Evolutionary conservation across 2,797 vertebrate genomes (phyloP), one percentile per base, ranked within the genome.

Genomic region (Halcyon badia): DNA sequence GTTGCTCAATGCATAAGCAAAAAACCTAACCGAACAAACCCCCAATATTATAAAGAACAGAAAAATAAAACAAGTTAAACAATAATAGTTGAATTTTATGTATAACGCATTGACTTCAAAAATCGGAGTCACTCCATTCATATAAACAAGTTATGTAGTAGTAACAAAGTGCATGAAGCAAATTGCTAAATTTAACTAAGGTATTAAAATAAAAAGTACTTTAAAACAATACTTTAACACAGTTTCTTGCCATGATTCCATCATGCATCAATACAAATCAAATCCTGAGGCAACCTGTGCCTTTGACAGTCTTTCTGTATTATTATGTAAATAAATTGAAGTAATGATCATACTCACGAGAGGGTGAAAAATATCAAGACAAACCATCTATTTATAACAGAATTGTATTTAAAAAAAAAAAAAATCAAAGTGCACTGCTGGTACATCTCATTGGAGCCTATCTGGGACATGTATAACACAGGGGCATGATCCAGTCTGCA

Each of bases 241-340:
- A 98, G 97, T 95, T 98, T 96, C 85, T 95, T 98, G 98, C 98
- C 98, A 98, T 97, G 97, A 98, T 97, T 98, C 98, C 97, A 98
- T 99, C 98, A 98, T 98, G 98, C 98, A 98, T 97, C 97, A 98
- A 98, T 97, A 98, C 96, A 98, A 96, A 98, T 98, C 98, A 97
- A 98, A 97, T 98, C 98, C 98, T 92, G 79, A 98, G 99, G 99
- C 99, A 99, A 98, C 99, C 99, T 97, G 99, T 99, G 99, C 99
- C 99, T 96, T 98, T 97, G 97, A 96, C 79, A 97, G 95, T 98
- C 97, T 98, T 97, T 97, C 98, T 97, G 90, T 98, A 98, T 97
- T 96, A 96, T 91, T 95, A 98, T 64, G 72, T 97, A 81, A 98
- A 97, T 97, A 95, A 96, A 93, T 94, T 95, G 87, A 96, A 96